Base-by-base conservation (phyloP, 2,113 vertebrate species). In the Stigmatopora nigra region DNA sequence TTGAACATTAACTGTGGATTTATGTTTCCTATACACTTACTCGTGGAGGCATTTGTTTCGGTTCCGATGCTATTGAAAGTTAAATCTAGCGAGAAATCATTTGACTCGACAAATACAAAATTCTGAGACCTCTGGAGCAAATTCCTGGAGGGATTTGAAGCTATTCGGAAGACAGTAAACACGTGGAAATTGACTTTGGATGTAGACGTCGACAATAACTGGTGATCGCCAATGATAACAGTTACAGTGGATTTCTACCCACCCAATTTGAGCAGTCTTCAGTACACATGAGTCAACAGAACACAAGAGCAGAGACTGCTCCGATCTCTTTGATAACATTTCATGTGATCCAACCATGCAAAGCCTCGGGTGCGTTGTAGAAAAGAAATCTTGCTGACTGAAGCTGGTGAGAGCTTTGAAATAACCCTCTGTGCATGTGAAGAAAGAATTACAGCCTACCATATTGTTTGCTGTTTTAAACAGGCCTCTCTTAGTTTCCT, bases 401-500 rank as follows among this genome's bases (percentile, higher is more conserved):
- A 22, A 75, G 64, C 65, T 55, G 63, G 31, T 61, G 51, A 59
- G 55, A 78, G 71, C 59, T 45, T 61, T 74, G 61, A 80, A 78
- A 79, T 31, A 0, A 66, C 65, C 53, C 78, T 79, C 79, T 81
- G 72, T 75, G 76, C 73, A 82, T 76, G 70, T 64, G 69, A 85
- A 78, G 71, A 68, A 55, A 78, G 71, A 78, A 82, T 84, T 71
- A 80, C 78, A 82, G 74, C 72, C 81, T 67, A 69, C 76, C 63
- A 58, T 63, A 67, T 49, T 84, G 80, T 86, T 86, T 89, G 84
- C 82, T 87, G 82, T 80, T 86, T 87, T 78, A 84, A 83, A 87
- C 86, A 87, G 89, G 86, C 87, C 79, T 86, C 64, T 77, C 70
- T 76, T 76, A 82, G 77, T 81, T 86, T 88, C 88, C 84, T 86